These are phyloP conservation scores for Petrocephalus schoutedeni DNA, from an alignment of 2,797 vertebrate genomes.

Conservation along the genomic window DNA sequence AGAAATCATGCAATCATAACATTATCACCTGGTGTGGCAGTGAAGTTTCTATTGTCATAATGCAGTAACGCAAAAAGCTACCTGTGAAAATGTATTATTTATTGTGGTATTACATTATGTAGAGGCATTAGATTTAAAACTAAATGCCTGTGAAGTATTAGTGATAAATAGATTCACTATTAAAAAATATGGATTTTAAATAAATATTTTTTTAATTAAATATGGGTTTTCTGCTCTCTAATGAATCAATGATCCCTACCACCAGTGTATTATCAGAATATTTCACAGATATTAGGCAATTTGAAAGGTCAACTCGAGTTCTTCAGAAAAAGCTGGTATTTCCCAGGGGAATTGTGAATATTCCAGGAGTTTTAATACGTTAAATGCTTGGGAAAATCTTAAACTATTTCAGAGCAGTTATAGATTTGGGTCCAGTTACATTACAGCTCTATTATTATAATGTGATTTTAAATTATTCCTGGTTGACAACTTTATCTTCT, in stretches of 20 bases:
- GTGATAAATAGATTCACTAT: not conserved
- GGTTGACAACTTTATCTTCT: not conserved
- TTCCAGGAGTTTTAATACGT: slow-evolving; percentile 1
- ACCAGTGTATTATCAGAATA: not conserved
- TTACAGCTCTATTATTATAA: slow-evolving; percentile 1
- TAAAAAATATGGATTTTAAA: not conserved
- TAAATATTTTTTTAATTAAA: not conserved
- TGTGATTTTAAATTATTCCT: slow-evolving; percentile 11
- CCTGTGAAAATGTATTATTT: not conserved
- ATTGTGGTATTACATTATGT: not conserved
- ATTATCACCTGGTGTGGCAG: not conserved
- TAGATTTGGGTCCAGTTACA: not conserved
- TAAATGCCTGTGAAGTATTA: not conserved
- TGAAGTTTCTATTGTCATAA: not conserved
- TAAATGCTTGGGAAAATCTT: slow-evolving; percentile 8
- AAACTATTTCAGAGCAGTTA: slow-evolving; percentile 3
- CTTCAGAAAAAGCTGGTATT: not conserved
- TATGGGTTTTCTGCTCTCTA: not conserved
- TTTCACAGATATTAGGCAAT: slow-evolving; percentile 8
- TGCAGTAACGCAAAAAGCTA: not conserved
- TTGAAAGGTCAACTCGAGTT: slow-evolving; percentile 10
- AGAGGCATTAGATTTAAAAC: not conserved
- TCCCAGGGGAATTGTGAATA: not conserved
- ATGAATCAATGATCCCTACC: not conserved
- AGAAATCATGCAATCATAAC: not conserved